Conservation (phyloP, 2,888 invertebrate genomes). For the Ptycholaimellus sp. region DNA sequence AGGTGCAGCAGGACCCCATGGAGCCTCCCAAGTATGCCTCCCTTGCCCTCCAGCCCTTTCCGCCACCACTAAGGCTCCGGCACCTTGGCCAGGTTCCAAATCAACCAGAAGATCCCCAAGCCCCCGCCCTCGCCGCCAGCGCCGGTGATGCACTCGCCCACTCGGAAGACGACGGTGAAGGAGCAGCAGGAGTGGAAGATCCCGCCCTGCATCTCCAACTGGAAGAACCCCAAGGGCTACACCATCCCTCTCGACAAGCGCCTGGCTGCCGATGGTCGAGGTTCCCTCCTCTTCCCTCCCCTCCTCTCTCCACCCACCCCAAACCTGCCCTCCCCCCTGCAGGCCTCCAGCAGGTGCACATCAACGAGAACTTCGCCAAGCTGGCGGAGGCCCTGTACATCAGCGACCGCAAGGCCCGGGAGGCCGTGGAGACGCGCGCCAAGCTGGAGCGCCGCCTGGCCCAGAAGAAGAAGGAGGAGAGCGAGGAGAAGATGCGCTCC, state of each 20-base stretch:
- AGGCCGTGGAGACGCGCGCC: constrained; percentile 84
- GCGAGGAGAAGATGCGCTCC: constrained; percentile 59
- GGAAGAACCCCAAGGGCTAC: constrained; percentile 97
- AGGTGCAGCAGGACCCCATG: constrained; percentile 83
- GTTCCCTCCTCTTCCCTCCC: constrained; percentile 26
- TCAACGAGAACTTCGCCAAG: constrained; percentile 97
- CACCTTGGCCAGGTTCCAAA: too few relatives aligned
- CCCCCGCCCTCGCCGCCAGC: constrained; percentile 97
- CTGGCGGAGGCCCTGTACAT: constrained; percentile 89
- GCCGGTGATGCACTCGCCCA: constrained; percentile 91
- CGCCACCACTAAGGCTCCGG: too few relatives aligned
- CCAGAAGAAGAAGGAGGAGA: constrained; percentile 58
- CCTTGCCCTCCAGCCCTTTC: too few relatives aligned
- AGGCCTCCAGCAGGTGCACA: constrained; percentile 47
- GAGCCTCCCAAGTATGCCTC: constrained; percentile 95
- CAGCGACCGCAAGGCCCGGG: constrained; percentile 82
- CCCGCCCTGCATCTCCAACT: constrained; percentile 94
- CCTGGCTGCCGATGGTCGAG: constrained; percentile 86
- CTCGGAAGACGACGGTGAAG: constrained; percentile 78
- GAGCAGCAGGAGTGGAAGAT: constrained; percentile 98
- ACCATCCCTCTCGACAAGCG: constrained; percentile 93
- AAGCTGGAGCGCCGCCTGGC: constrained; percentile 84
- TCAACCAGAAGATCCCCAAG: constrained; percentile 92
- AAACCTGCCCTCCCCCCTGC: background rate
- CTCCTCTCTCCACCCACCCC: background rate